Evolutionary conservation across 2,113 vertebrate species (phyloP).

Genomic region (Solea solea): DNA sequence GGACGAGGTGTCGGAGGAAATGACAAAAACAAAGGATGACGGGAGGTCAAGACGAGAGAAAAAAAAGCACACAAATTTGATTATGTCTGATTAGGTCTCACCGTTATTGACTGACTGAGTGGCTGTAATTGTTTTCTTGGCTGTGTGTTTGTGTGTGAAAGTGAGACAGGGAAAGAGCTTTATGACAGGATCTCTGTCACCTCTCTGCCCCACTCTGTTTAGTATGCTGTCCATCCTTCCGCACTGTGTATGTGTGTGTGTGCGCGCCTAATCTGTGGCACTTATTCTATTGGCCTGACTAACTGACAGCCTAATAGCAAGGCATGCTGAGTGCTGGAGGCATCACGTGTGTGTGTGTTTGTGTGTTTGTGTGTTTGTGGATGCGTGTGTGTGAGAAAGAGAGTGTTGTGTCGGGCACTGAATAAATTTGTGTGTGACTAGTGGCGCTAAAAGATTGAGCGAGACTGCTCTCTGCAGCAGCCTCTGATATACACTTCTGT

Average conservation of each 20-base stretch:
- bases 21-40: constrained; percentile 33
- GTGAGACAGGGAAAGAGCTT: constrained; percentile 25
- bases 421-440: no score
- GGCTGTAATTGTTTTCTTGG: constrained; percentile 60
- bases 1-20: constrained; percentile 15
- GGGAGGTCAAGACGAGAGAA: constrained; percentile 31
- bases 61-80: constrained; percentile 60
- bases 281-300: constrained; percentile 78
- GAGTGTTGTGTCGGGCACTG: no score
- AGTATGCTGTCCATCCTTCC: constrained; percentile 65
- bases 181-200: constrained; percentile 76
- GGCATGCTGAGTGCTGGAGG: constrained; percentile 46
- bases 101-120: constrained; percentile 62
- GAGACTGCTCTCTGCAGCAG: no score
- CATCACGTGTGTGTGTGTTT: constrained; percentile 17
- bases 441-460: no score
- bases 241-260: constrained; percentile 49
- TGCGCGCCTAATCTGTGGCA: constrained; percentile 67
- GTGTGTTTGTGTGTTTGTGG: constrained; percentile 13
- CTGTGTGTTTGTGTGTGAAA: constrained; percentile 11
- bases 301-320: constrained; percentile 74
- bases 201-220: constrained; percentile 55
- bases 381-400: background rate
- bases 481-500: no score
- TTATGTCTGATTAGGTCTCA: constrained; percentile 67